Conservation (phyloP, 1,140 invertebrate species). For the Apis florea region DNA sequence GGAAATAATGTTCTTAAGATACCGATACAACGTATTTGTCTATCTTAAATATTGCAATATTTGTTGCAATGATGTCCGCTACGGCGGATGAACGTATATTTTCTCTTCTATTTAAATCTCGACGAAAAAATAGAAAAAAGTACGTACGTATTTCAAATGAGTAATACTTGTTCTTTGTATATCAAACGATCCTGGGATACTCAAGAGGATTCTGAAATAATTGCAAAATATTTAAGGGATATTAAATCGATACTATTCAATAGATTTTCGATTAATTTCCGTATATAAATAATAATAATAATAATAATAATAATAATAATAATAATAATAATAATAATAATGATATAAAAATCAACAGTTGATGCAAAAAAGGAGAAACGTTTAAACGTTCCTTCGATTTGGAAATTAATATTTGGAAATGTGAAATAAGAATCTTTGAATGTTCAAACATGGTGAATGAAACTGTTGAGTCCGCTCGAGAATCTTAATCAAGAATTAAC, state of each 20-base stretch:
- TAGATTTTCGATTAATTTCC: background rate
- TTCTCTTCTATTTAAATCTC: background rate
- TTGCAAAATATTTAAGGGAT: constrained; percentile 10
- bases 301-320: no score
- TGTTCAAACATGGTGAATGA: background rate
- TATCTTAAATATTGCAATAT: constrained; percentile 10
- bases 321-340: no score
- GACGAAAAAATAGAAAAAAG: background rate
- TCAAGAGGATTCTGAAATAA: constrained; percentile 24
- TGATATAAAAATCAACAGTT: background rate
- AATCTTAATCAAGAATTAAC: background rate
- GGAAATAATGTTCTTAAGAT: background rate
- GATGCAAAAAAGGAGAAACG: background rate
- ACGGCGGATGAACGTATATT: background rate
- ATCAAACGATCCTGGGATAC: constrained; percentile 29
- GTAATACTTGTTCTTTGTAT: constrained; percentile 46
- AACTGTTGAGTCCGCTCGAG: background rate
- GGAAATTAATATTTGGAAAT: background rate
- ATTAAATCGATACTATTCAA: background rate
- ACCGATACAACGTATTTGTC: constrained; percentile 24
- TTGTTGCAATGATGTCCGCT: background rate
- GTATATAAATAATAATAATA: background rate
- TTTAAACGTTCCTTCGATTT: background rate
- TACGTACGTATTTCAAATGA: constrained; percentile 40
- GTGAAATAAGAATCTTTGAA: background rate